These are phyloP conservation scores for Sorex maritimensis DNA, from an alignment of 2,797 vertebrate genomes.

Conservation along the genomic window DNA sequence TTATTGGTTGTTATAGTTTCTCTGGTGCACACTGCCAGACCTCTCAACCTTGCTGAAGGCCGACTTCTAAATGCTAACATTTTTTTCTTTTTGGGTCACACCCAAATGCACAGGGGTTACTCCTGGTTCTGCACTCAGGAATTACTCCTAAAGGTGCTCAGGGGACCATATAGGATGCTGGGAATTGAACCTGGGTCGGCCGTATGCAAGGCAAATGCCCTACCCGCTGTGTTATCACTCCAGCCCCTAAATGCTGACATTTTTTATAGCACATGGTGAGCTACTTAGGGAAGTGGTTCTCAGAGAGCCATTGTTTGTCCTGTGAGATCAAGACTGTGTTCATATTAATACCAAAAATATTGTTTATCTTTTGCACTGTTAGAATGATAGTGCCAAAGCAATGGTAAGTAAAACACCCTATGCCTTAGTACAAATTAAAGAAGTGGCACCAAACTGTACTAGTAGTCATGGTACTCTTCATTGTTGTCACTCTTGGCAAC, in stretches of 20 bases:
- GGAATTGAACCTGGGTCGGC: no score
- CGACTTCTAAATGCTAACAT: slow-evolving; percentile 60
- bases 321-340: slow-evolving; percentile 52
- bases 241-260: slow-evolving; percentile 15
- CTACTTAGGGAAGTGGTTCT: slow-evolving; percentile 56
- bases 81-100: neutral
- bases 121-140: no score
- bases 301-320: slow-evolving; percentile 61
- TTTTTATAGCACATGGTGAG: neutral
- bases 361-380: slow-evolving; percentile 44
- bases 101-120: no score
- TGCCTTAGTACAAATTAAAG: slow-evolving; percentile 11
- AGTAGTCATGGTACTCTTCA: slow-evolving; percentile 13
- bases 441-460: slow-evolving; percentile 5
- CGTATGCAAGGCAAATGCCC: no score
- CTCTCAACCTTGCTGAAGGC: slow-evolving; percentile 38
- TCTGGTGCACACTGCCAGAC: neutral
- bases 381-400: slow-evolving; percentile 27
- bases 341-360: neutral
- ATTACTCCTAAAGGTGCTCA: no score
- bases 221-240: no score
- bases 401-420: slow-evolving; percentile 12
- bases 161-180: no score
- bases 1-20: slow-evolving; percentile 18
- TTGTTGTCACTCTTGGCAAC: slow-evolving; percentile 13